Conservation (phyloP, 2,113 vertebrate species). For the Ancistrus triradiatus region DNA sequence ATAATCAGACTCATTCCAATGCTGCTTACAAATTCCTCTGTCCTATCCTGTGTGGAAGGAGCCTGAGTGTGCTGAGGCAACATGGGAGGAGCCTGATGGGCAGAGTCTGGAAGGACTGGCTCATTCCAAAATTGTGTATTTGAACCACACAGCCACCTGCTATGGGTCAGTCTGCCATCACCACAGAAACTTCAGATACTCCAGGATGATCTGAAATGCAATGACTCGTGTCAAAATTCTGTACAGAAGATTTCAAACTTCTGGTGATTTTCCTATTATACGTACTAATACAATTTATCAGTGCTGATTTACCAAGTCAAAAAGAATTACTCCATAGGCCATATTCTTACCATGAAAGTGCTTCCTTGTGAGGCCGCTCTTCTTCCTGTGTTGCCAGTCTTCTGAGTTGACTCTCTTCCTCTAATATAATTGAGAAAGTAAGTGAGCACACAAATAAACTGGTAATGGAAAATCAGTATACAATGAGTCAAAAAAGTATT, state of each 20-base stretch:
- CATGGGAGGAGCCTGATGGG: slow-evolving; percentile 26
- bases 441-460: too few species aligned
- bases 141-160: slow-evolving; percentile 30
- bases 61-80: neutral
- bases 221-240: too few species aligned
- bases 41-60: slow-evolving; percentile 18
- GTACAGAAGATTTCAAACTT: too few species aligned
- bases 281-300: too few species aligned
- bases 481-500: too few species aligned
- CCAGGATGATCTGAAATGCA: slow-evolving; percentile 58
- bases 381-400: slow-evolving; percentile 71
- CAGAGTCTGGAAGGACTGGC: too few species aligned
- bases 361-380: slow-evolving; percentile 65
- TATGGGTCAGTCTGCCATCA: slow-evolving; percentile 40
- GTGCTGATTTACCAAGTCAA: too few species aligned
- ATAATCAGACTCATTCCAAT: slow-evolving; percentile 40
- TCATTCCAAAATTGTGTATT: slow-evolving; percentile 23
- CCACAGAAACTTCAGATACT: slow-evolving; percentile 52
- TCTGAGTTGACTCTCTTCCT: slow-evolving; percentile 76
- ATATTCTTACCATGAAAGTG: slow-evolving; percentile 79
- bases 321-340: too few species aligned
- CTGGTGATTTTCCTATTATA: too few species aligned
- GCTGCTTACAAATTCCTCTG: slow-evolving; percentile 29
- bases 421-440: too few species aligned
- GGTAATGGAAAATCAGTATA: too few species aligned